A percentile compares a stretch with the other conserved stretches of the same genome.
Conservation (phyloP, 2,113 vertebrate genomes). For the Taxidea taxus region DNA sequence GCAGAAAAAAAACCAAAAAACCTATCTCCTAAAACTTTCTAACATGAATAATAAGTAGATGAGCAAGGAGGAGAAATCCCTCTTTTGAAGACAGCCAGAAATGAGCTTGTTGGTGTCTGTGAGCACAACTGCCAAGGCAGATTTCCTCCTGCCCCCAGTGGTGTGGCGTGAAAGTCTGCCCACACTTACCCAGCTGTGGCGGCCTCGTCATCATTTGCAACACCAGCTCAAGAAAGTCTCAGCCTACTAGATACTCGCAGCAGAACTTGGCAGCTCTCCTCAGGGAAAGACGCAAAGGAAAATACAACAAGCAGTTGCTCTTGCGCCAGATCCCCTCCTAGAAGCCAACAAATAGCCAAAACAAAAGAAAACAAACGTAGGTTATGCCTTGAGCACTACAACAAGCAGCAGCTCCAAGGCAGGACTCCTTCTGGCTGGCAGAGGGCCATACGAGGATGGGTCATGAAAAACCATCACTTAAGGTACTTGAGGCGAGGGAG, state of each 20-base stretch:
- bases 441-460: neutral
- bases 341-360: neutral
- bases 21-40: neutral
- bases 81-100: neutral
- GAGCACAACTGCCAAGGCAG: neutral
- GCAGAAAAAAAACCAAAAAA: neutral
- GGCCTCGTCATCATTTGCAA: neutral
- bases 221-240: neutral
- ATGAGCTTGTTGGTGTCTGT: neutral
- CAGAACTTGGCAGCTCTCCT: neutral
- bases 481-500: neutral
- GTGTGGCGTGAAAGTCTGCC: neutral
- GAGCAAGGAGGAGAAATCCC: neutral
- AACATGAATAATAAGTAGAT: neutral
- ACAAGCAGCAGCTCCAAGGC: neutral
- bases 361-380: neutral
- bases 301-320: neutral
- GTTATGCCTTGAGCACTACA: neutral
- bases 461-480: too few relatives aligned
- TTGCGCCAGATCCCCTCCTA: neutral
- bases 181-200: neutral
- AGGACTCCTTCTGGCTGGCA: neutral
- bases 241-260: neutral
- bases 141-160: neutral
- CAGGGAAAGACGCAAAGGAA: neutral